Percentiles rank a stretch among this genome's conserved stretches.
phyloP scores from a whole-genome alignment of 2,113 vertebrate genomes.

The Papio anubis region DNA sequence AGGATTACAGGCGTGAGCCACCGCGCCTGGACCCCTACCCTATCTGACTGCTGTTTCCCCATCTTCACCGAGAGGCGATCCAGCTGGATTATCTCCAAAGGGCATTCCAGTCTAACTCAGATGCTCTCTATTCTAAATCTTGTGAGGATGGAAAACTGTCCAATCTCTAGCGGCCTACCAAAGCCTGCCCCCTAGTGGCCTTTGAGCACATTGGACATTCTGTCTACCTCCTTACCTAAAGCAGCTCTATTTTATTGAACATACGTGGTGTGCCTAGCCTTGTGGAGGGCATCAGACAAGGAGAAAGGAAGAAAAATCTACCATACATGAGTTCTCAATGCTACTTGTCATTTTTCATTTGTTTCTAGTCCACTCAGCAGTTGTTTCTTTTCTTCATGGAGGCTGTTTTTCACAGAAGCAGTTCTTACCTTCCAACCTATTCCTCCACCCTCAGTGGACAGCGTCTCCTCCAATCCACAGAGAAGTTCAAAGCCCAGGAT shows the following conservation, averaged over 20 bases:
- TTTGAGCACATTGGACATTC: neutral
- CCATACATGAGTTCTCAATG: neutral
- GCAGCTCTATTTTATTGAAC: neutral
- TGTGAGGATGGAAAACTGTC: neutral
- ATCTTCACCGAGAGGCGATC: conserved; percentile 13
- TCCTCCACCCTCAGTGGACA: neutral
- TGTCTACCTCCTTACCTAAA: neutral
- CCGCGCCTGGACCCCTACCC: neutral
- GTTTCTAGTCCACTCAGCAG: neutral
- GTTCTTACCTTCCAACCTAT: neutral
- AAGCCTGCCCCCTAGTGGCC: conserved; percentile 69
- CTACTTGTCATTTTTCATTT: neutral
- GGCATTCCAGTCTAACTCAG: neutral
- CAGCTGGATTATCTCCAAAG: neutral
- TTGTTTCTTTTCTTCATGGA: conserved; percentile 6
- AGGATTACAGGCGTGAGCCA: no score
- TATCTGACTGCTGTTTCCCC: neutral
- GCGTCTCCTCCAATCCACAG: neutral
- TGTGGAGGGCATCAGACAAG: neutral
- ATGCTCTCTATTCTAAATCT: conserved; percentile 20
- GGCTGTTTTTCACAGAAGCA: conserved; percentile 10
- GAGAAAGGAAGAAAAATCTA: conserved; percentile 2
- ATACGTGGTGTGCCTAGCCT: neutral
- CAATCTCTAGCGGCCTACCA: neutral
- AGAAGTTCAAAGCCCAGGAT: neutral